A percentile compares a stretch with the other conserved stretches of the same genome.
phyloP scores from a whole-genome alignment of 1,140 invertebrate species.

The Euwallacea fornicatus region DNA sequence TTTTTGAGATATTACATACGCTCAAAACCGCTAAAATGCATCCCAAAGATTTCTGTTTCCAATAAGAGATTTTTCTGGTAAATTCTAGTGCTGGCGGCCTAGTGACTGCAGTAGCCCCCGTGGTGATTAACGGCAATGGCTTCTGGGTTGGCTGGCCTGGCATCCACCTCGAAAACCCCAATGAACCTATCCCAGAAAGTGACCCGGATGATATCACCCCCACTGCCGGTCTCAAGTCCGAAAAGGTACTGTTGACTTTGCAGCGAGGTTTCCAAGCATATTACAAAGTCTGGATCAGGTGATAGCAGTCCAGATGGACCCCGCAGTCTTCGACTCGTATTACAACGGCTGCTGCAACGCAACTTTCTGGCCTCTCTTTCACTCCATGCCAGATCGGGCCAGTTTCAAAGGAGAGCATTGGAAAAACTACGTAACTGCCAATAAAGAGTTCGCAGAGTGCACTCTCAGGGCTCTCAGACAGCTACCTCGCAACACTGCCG shows the following conservation, averaged over 20 bases:
- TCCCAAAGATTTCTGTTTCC: no score
- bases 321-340: conserved; percentile 76
- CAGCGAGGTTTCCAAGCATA: no score
- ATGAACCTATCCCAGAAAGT: conserved; percentile 80
- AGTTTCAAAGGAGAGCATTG: conserved; percentile 69
- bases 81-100: conserved; percentile 77
- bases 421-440: conserved; percentile 79
- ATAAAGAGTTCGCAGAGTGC: conserved; percentile 79
- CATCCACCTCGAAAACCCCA: conserved; percentile 72
- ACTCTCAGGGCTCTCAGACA: conserved; percentile 73
- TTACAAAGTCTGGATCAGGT: conserved; percentile 59
- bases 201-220: conserved; percentile 81
- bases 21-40: no score
- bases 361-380: conserved; percentile 89
- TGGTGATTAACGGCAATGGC: conserved; percentile 80
- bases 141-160: conserved; percentile 91
- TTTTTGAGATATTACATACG: no score
- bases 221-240: conserved; percentile 78
- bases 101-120: conserved; percentile 87
- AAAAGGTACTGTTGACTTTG: conserved; percentile 63
- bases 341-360: conserved; percentile 93
- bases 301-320: conserved; percentile 75
- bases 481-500: conserved; percentile 59
- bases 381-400: conserved; percentile 81
- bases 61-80: neutral